Conservation (phyloP, 2,113 vertebrate genomes). For the Camelus dromedarius region DNA sequence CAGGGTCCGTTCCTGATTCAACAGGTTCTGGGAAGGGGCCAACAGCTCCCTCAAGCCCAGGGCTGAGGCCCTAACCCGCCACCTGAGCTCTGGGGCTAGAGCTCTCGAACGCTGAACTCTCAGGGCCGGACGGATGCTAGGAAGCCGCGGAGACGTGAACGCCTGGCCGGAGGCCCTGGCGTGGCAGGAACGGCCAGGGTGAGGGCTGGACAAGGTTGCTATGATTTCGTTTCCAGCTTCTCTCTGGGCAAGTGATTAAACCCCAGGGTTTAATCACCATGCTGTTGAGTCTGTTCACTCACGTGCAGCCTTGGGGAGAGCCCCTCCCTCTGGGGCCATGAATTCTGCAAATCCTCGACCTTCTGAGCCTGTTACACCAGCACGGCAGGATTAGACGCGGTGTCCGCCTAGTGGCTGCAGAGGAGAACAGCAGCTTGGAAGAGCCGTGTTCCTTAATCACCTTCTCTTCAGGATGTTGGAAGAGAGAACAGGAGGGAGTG, state of each 20-base stretch:
- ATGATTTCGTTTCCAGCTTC: slow-evolving; percentile 1
- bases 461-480: neutral
- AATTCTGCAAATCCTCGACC: neutral
- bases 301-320: neutral
- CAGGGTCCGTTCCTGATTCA: neutral
- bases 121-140: neutral
- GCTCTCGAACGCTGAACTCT: neutral
- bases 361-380: neutral
- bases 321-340: neutral
- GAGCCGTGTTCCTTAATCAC: neutral
- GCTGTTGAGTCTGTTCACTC: slow-evolving; percentile 10
- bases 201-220: neutral
- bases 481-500: neutral
- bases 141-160: neutral
- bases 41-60: neutral
- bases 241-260: neutral
- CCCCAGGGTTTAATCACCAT: neutral
- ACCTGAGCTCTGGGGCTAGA: neutral
- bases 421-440: neutral
- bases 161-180: neutral
- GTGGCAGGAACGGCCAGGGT: neutral
- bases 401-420: neutral
- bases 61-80: neutral
- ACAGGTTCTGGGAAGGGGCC: neutral
- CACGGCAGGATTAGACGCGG: neutral